Evolutionary conservation across 2,113 vertebrate genomes (phyloP), one percentile per base, ranked within the genome.

Genomic region (Phainopepla nitens): DNA sequence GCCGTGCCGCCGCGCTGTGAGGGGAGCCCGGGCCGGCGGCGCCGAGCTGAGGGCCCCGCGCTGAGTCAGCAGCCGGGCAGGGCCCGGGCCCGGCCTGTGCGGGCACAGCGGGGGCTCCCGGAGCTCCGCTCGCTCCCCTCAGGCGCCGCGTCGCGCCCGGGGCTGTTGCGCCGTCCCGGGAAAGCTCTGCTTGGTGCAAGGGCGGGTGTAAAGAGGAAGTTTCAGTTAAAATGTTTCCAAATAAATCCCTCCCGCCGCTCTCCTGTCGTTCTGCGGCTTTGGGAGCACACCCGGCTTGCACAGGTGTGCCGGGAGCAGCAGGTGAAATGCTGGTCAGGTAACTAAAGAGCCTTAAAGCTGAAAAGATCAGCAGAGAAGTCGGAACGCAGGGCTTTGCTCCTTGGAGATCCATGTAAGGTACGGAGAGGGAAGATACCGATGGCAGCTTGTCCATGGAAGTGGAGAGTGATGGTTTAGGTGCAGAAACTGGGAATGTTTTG

Each of bases 1-100:
- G 44, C 54, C 5, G 39, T 27, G 27, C n/a, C 51, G 64, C 13
- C 28, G 21, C 31, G 69, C 27, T 36, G 6, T 27, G 54, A 49
- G 64, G 56, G 61, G 18, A 6, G 7, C 4, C 28, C 10, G 69
- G 42, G 23, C 20, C 5, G 64, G 42, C 31, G 9, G 18, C 33
- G 64, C 36, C n/a, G 68, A 12, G 15, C 45, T 3, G 29, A 41
- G 71, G 22, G 27, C 15, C 33, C 90, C 41, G 65, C 41, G 14
- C 91, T 90, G 93, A 71, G 87, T 89, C 90, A 91, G 95, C 80
- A 24, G 49, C 80, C 49, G 83, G 64, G 42, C 21, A 42, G 57
- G 84, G 88, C 83, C 73, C 69, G 28, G n/a, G 33, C 17, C n/a
- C 45, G 50, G 70, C 33, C 70, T 5, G 51, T 28, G 58, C 42